These are phyloP conservation scores for Montipora foliosa DNA, from an alignment of 64 coral and sea anemone genomes.

Conservation along the genomic window DNA sequence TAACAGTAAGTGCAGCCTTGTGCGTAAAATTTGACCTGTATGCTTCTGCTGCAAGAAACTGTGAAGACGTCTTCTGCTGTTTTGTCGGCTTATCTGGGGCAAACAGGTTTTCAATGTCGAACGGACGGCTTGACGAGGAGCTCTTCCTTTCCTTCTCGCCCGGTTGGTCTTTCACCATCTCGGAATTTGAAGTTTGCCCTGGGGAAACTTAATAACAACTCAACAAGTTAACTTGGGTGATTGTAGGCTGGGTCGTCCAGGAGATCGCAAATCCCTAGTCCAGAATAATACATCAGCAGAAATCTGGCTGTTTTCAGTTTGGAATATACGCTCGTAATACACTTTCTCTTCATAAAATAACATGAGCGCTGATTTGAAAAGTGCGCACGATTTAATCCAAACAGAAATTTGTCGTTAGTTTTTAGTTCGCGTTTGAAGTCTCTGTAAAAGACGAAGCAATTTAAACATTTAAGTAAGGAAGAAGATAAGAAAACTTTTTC, in stretches of 20 bases:
- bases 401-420: slow-evolving; percentile 5
- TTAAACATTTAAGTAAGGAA: background rate
- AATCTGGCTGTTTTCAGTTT: background rate
- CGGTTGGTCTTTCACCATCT: slow-evolving; percentile 43
- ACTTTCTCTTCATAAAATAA: background rate
- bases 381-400: background rate
- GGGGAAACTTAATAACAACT: slow-evolving; percentile 3
- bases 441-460: background rate
- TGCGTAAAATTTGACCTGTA: slow-evolving; percentile 9
- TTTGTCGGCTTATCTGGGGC: slow-evolving; percentile 72
- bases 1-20: slow-evolving; percentile 25
- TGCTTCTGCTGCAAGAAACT: slow-evolving; percentile 9
- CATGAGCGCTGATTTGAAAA: background rate
- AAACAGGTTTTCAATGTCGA: slow-evolving; percentile 90
- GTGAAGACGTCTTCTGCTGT: slow-evolving; percentile 12
- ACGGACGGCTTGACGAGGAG: slow-evolving; percentile 70
- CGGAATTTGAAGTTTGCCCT: slow-evolving; percentile 29
- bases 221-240: slow-evolving; percentile 16
- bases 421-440: background rate
- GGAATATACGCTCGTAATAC: slow-evolving; percentile 1
- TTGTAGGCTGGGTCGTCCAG: background rate
- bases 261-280: slow-evolving; percentile 2
- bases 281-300: background rate
- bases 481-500: no score
- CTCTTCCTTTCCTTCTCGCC: background rate